Evolutionary conservation across 37 sponge, comb jelly and placozoan species (phyloP), one percentile per base, ranked within the genome.

Genomic region (Beroe ovata): DNA sequence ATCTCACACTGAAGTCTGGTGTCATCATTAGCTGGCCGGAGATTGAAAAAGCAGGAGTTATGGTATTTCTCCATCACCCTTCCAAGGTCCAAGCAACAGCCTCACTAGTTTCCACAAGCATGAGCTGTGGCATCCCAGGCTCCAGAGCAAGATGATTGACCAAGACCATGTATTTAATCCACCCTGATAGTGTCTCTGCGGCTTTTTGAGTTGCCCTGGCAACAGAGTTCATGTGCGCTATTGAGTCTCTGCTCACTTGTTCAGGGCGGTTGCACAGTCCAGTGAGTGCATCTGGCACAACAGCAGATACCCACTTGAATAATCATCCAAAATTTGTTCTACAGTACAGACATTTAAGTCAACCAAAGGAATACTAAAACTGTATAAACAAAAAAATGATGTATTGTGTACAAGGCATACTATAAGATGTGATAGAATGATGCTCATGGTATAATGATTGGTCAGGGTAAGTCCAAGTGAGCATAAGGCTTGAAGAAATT

Each of bases 181-280:
- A 62, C 63, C 63, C 63, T 25, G 8, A 23, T 4, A 62, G 63
- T 62, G 63, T 62, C 63, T 62, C 20, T 21, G 63, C 63, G 63
- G 19, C 63, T 16, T 4, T 3, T 62, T 25, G 63, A 62, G 63
- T 62, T 4, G 63, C 28, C 63, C 63, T 62, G 29, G 21, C 21
- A 4, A 62, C 63, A 28, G 19, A 20, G 19, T 62, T 62, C 63
- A 62, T 3, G 63, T 62, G 63, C 28, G 8, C 63, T 16, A 62
- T 20, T 4, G 8, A 20, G 63, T 62, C 63, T 16, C 21, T 4
- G 21, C 4, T 62, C 4, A 62, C 21, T 25, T 62, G 63, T 16
- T 62, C 63, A 20, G 63, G 63, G 23, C 21, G 63, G 21, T 62
- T 23, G 29, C 63, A 28, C 23, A 62, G 63, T 16, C 63, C 63